These are phyloP conservation scores for Busseola fusca DNA, from an alignment of 2,888 invertebrate genomes.

Conservation along the genomic window DNA sequence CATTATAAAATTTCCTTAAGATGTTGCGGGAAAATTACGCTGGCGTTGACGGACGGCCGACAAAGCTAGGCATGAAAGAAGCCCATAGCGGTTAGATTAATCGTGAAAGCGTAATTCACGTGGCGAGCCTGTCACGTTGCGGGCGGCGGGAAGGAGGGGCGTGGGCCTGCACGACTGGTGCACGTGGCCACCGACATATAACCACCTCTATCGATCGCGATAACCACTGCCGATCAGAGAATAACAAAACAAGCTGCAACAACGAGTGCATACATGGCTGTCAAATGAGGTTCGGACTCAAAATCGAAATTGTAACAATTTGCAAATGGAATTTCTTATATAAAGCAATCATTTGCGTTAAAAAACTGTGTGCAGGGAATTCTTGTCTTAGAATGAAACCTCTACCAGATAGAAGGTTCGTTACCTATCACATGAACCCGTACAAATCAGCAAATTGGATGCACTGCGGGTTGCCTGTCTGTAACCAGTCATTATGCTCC, in stretches of 20 bases:
- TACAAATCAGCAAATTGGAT: conserved; percentile 17
- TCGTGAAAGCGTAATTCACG: conserved; percentile 66
- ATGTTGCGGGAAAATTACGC: conserved; percentile 36
- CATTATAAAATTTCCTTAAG: conserved; percentile 44
- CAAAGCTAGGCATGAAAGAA: conserved; percentile 61
- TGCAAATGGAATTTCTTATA: not conserved
- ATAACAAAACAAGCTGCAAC: conserved; percentile 50
- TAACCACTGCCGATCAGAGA: conserved; percentile 45
- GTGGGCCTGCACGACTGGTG: conserved; percentile 63
- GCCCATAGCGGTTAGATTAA: conserved; percentile 62
- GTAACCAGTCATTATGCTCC: conserved; percentile 13
- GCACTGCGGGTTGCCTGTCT: not conserved
- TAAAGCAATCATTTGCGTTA: not conserved
- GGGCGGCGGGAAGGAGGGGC: conserved; percentile 44
- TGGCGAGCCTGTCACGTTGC: conserved; percentile 68
- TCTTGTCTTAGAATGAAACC: not conserved
- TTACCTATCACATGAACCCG: not conserved
- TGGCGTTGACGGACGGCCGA: conserved; percentile 52
- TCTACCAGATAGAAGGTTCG: too few relatives aligned
- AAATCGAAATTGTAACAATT: not conserved
- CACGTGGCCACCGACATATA: conserved; percentile 67
- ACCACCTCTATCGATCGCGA: conserved; percentile 62
- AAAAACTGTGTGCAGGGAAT: not conserved
- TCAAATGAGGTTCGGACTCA: not conserved
- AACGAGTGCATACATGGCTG: conserved; percentile 11